Evolutionary conservation across 2,113 vertebrate genomes (phyloP), one percentile per base, ranked within the genome.

Genomic region (Bostrychus sinensis): DNA sequence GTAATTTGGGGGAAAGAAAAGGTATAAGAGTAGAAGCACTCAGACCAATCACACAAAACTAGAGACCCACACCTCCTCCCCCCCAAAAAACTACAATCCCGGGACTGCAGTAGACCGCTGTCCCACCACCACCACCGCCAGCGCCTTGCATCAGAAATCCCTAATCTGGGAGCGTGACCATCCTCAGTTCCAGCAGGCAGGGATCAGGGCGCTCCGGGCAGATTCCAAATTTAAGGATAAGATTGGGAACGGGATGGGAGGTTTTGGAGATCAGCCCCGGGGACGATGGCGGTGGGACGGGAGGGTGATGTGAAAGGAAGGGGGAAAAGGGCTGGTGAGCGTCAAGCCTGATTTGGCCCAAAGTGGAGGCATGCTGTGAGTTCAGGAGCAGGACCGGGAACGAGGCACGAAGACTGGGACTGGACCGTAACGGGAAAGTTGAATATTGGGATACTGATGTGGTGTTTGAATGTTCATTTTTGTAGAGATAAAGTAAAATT

Each of bases 221-320:
- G 77, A 84, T 84, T 84, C 82, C 26, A 32, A 87, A 87, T 88
- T 86, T 87, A 66, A 66, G 87, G 79, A 86, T 84, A 72, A 84
- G 73, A 81, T 46, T 74, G 65, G 76, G 82, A 83, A 60, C 62
- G 61, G 78, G 82, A 63, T 62, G 77, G 68, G 77, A 34, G 32
- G 84, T 69, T 75, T 62, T 53, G 57, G 50, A 71, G 79, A 83
- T 78, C 65, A 70, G 62, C 83, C 82, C 32, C 0, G 48, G 81
- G 77, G 83, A 66, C 10, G 12, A 11, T 5, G 37, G 32, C 11
- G 32, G 32, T 6, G 32, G 32, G 32, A 34, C 11, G 43, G 46
- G 59, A 66, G 50, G 63, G 63, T 37, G 55, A 62, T 74, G 68
- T 61, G 77, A 57, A 66, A 66, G 12, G 28, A 20, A 26, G 53